Conservation (phyloP, 2,113 vertebrate genomes). For the Planiliza haematocheilus region DNA sequence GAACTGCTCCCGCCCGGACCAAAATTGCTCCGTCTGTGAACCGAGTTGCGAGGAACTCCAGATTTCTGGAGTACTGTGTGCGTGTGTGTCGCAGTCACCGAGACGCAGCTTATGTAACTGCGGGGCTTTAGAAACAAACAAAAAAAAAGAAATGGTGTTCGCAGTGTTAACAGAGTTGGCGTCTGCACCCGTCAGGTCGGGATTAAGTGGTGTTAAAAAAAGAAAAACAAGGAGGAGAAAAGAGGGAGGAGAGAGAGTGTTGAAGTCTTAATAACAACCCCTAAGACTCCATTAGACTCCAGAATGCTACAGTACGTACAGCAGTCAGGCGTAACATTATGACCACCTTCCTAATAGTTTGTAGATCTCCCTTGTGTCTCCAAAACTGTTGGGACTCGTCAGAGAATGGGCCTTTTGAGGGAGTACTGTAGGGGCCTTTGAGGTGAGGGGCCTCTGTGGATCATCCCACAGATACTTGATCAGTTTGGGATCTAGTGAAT, state of each 20-base stretch:
- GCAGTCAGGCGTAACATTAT: no score
- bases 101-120: conserved; percentile 30
- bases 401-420: no score
- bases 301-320: conserved; percentile 11
- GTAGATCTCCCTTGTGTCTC: no score
- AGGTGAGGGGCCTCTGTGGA: no score
- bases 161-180: conserved; percentile 34
- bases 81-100: conserved; percentile 1
- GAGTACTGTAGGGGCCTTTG: no score
- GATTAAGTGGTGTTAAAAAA: conserved; percentile 29
- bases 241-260: conserved; percentile 2
- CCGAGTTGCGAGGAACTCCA: conserved; percentile 24
- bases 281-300: conserved; percentile 36
- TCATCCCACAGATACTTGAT: no score
- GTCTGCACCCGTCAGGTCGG: conserved; percentile 41
- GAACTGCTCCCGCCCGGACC: conserved; percentile 40
- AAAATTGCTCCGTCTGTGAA: conserved; percentile 37
- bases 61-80: conserved; percentile 19
- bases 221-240: conserved; percentile 2
- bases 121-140: conserved; percentile 29
- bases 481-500: no score
- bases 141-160: neutral
- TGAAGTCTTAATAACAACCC: conserved; percentile 18
- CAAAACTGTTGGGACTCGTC: no score
- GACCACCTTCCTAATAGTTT: no score